A percentile compares a stretch with the other conserved stretches of the same genome.
phyloP scores from a whole-genome alignment of 2,888 invertebrate genomes.

The Dendrolimus houi region DNA sequence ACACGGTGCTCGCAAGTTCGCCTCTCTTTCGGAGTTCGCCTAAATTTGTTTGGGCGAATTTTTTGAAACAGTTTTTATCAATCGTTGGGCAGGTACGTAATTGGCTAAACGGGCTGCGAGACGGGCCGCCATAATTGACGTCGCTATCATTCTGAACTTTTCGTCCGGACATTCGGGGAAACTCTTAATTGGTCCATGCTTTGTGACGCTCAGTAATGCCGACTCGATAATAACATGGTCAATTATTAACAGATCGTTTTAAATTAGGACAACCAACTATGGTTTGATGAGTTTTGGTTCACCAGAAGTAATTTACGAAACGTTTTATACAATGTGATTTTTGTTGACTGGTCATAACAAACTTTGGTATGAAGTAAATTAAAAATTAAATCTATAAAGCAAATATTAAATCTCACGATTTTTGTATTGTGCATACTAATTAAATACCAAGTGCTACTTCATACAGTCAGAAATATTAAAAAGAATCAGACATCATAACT shows the following conservation, averaged over 20 bases:
- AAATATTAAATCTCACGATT: too few species aligned
- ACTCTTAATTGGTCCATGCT: conserved; percentile 73
- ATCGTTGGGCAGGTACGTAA: conserved; percentile 59
- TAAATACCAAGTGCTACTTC: too few species aligned
- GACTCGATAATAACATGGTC: conserved; percentile 63
- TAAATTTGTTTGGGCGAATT: conserved; percentile 64
- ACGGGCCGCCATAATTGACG: conserved; percentile 62
- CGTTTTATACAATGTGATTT: too few species aligned
- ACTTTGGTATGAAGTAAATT: too few species aligned
- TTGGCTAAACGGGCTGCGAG: conserved; percentile 56
- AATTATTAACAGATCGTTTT: conserved; percentile 68
- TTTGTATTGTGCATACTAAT: too few species aligned
- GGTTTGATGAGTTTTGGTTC: conserved; percentile 17
- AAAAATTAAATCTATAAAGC: too few species aligned
- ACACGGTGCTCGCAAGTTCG: conserved; percentile 39
- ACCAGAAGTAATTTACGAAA: conserved; percentile 10
- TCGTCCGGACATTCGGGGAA: conserved; percentile 69
- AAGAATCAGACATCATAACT: too few species aligned
- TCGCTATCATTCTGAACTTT: conserved; percentile 70
- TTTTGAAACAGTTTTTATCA: conserved; percentile 69
- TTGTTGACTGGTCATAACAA: too few species aligned
- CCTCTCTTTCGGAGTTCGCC: conserved; percentile 48
- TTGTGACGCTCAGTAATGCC: conserved; percentile 68
- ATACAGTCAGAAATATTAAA: too few species aligned
- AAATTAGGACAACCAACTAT: not conserved